Base-by-base conservation (phyloP, 2,113 vertebrate species). In the Corythaixoides concolor region DNA sequence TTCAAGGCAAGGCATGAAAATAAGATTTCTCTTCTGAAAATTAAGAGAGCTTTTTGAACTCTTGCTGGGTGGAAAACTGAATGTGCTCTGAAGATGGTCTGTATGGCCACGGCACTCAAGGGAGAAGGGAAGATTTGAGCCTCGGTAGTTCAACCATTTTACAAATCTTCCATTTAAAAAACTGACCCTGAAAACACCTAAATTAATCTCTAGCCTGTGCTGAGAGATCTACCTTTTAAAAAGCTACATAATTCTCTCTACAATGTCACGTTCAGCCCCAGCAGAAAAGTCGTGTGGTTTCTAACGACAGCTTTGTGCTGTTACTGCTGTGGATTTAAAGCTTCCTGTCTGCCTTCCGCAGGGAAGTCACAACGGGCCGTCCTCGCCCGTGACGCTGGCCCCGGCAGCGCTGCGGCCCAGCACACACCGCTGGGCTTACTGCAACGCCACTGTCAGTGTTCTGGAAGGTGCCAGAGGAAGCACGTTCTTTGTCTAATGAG, bases 311-410 rank as follows among this genome's bases (percentile, higher is more conserved):
- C 35, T 91, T 77, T 77, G 33, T 58, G 26, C 33, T 67, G 18
- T 56, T 32, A n/a, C 6, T 88, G 62, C 56, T 58, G 55, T 39
- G 41, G 4, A 4, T 67, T 80, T 66, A 55, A 70, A 77, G 32
- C 28, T 89, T 58, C 73, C 50, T 77, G 35, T 27, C n/a, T 60
- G 28, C 52, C 35, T 62, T 81, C 78, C 4, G 2, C 22, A 39
- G 59, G 22, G 30, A 66, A 72, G 70, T 43, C 39, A 12, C 41
- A 52, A 20, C 0, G 6, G n/a, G 12, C 72, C 0, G 3, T 37
- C 32, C 37, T 84, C 2, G 5, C 39, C 59, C 2, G 2, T 0
- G 0, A 11, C 3, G 4, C 50, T 22, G 45, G 27, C 39, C 6
- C 21, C 0, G 1, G 16, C 17, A 28, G 19, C n/a, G 7, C 59